Conservation (phyloP, 2,797 vertebrate genomes). For the Peromyscus nudipes region DNA sequence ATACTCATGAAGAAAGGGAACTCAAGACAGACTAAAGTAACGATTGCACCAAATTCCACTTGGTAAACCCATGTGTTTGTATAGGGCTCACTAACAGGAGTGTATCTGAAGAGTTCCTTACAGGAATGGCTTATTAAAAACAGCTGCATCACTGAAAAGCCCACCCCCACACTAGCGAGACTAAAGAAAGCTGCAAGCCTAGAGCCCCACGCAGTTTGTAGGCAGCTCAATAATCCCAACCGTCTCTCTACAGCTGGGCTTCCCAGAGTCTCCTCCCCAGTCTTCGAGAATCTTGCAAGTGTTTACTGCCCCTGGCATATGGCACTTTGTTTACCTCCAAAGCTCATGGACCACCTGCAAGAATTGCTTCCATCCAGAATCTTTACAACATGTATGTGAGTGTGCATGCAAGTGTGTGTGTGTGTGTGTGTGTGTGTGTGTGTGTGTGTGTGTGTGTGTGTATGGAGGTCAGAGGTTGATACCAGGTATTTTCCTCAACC, state of each 20-base stretch:
- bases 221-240: accelerated
- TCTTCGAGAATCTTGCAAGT: neutral
- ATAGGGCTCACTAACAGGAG: no score
- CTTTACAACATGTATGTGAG: neutral
- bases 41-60: neutral
- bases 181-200: neutral
- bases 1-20: neutral
- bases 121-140: neutral
- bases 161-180: neutral
- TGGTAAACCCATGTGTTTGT: neutral
- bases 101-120: neutral
- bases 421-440: no score
- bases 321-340: neutral
- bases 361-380: no score
- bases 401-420: neutral
- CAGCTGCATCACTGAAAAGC: neutral
- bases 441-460: neutral
- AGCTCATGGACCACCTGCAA: neutral
- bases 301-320: no score
- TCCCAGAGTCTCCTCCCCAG: neutral
- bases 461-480: neutral
- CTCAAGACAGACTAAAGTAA: neutral
- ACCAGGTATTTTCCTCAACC: neutral
- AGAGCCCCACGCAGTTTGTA: no score
- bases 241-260: neutral